Evolutionary conservation across 2,888 invertebrate species (phyloP), one percentile per base, ranked within the genome.

Genomic region (Pyralis farinalis): DNA sequence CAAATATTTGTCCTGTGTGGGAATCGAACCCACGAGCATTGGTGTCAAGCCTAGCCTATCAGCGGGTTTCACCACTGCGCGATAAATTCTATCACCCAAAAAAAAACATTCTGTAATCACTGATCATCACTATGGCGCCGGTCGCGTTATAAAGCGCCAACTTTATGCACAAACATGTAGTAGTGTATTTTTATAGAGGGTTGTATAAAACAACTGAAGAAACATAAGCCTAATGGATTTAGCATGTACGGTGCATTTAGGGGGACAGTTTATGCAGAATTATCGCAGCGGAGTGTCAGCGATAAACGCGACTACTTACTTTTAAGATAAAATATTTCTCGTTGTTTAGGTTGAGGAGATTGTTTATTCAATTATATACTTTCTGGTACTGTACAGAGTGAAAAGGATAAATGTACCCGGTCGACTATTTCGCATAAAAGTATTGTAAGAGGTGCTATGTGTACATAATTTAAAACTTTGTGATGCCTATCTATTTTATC

Each of bases 201-300:
- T 44, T 33, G 12, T 33, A 33, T 31, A 44, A 50, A 42, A 48
- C 46, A 49, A 37, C 38, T 44, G 43, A 45, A 56, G 45, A 60
- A 51, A 59, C 58, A 63, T 65, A 64, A 70, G 63, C 67, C 70
- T 79, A 81, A 81, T 80, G 81, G 77, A 76, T 70, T 78, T 74
- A 65, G 58, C 74, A 52, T 78, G 79, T 80, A 71, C 64, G 71
- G 71, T 77, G 71, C 70, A 71, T 75, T 74, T 71, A 27, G 64
- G 66, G 56, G 53, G 63, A 55, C 60, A 59, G 54, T 64, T 60
- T 55, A 60, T 70, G 61, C 64, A 66, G 60, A 62, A 63, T 66
- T 64, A 63, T 58, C 50, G 51, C 54, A 46, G 47, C 38, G 46
- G 7, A 31, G 7, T 12, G 11, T 12, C 12, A 4, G 29, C 11